Evolutionary conservation across 2,888 invertebrate species (phyloP).

Genomic region (Onchidella celtica): DNA sequence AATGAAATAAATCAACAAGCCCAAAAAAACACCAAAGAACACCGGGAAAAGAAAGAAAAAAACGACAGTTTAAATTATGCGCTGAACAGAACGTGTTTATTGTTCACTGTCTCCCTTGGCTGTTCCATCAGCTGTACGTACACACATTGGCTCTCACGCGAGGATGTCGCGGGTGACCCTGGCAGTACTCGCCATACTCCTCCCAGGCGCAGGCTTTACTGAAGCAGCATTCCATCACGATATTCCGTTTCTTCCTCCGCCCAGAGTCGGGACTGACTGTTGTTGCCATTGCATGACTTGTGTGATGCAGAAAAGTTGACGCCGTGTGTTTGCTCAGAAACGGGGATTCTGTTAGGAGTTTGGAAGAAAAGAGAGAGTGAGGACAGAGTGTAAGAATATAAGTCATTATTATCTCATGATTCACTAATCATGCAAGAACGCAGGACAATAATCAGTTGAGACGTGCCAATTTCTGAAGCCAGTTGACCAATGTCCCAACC

Average conservation of each 20-base stretch:
- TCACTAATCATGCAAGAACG: too few relatives aligned
- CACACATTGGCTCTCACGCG: conserved; percentile 43
- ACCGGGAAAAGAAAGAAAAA: too few relatives aligned
- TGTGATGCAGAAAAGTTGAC: conserved; percentile 29
- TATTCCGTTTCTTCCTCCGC: conserved; percentile 45
- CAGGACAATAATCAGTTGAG: too few relatives aligned
- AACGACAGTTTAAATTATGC: too few relatives aligned
- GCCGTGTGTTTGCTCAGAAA: conserved; percentile 47
- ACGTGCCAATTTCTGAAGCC: too few relatives aligned
- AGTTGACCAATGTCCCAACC: too few relatives aligned
- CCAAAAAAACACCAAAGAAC: too few relatives aligned
- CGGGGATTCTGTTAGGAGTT: conserved; percentile 14
- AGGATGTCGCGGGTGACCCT: conserved; percentile 51
- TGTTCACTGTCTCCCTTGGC: too few relatives aligned
- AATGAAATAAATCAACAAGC: not conserved
- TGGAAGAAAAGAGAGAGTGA: not conserved
- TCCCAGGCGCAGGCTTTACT: conserved; percentile 61
- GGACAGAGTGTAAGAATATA: too few relatives aligned
- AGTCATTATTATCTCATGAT: too few relatives aligned
- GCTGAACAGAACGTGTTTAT: too few relatives aligned
- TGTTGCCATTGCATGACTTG: not conserved
- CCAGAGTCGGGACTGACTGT: not conserved
- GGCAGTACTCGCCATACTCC: conserved; percentile 61
- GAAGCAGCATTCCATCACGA: conserved; percentile 61
- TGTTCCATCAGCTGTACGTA: conserved; percentile 39